Conservation (phyloP, 23 tunicate species). For the Phallusia fumigata region DNA sequence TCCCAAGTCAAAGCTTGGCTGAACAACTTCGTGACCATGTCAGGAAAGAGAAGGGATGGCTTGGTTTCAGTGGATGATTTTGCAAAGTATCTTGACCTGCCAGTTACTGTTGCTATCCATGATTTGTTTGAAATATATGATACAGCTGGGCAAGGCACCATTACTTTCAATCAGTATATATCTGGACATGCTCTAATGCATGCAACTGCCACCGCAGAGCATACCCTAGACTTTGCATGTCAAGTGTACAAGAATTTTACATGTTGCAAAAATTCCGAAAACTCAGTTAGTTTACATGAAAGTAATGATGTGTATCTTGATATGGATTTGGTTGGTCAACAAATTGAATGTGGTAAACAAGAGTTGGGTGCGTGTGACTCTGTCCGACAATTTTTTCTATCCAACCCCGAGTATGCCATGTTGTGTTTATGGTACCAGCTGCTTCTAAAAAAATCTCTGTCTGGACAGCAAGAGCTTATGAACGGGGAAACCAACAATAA, state of each 20-base stretch:
- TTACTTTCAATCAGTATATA: conserved; percentile 56
- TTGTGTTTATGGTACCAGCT: background rate
- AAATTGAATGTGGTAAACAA: background rate
- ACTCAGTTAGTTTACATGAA: background rate
- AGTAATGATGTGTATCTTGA: background rate
- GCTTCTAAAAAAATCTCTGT: background rate
- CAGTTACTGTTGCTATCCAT: conserved; percentile 23
- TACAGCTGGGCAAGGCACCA: conserved; percentile 11
- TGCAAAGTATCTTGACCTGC: conserved; percentile 26
- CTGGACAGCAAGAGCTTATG: no score
- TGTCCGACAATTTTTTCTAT: background rate
- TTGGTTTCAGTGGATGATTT: conserved; percentile 47
- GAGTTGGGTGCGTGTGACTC: background rate
- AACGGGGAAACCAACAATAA: no score
- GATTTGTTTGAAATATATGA: conserved; percentile 43
- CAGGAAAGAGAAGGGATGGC: conserved; percentile 21
- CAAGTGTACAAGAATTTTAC: conserved; percentile 17
- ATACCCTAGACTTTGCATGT: conserved; percentile 39
- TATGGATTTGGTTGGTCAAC: background rate
- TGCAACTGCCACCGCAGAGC: conserved; percentile 35
- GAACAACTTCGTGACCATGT: conserved; percentile 29
- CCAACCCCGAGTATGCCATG: background rate
- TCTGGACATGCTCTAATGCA: conserved; percentile 41
- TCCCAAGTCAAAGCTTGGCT: conserved; percentile 38
- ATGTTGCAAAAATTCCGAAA: background rate